Conservation (phyloP, 2,113 vertebrate species). For the Lamprotornis superbus region DNA sequence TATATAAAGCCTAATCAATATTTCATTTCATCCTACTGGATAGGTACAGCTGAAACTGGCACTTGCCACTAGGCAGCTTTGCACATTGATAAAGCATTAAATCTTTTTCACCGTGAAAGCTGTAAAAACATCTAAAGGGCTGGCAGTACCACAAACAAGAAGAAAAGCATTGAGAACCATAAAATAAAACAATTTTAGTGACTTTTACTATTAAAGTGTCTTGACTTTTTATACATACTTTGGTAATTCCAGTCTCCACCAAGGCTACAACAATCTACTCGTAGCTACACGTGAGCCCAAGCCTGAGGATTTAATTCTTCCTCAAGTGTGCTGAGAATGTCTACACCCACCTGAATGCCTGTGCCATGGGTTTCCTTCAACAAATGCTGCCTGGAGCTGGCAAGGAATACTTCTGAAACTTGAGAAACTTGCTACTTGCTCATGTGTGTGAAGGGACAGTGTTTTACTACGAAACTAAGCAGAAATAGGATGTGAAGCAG, state of each 20-base stretch:
- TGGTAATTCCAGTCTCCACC: neutral
- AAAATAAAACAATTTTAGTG: neutral
- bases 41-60: neutral
- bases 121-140: neutral
- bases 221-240: neutral
- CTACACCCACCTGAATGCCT: neutral
- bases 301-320: neutral
- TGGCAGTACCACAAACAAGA: neutral
- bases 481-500: neutral
- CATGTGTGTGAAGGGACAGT: fast-evolving
- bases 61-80: neutral
- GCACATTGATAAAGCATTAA: neutral
- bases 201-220: neutral
- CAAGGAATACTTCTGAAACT: neutral
- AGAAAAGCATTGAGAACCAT: neutral
- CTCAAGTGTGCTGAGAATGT: neutral
- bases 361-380: fast-evolving
- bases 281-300: fast-evolving
- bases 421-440: neutral
- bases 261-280: neutral
- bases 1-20: neutral
- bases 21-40: neutral
- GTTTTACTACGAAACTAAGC: neutral
- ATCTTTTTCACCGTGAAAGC: neutral
- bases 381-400: neutral